Percentiles rank a stretch among this genome's conserved stretches.
These are phyloP conservation scores for Equus quagga DNA, from an alignment of 2,113 vertebrate species.

Conservation along the genomic window DNA sequence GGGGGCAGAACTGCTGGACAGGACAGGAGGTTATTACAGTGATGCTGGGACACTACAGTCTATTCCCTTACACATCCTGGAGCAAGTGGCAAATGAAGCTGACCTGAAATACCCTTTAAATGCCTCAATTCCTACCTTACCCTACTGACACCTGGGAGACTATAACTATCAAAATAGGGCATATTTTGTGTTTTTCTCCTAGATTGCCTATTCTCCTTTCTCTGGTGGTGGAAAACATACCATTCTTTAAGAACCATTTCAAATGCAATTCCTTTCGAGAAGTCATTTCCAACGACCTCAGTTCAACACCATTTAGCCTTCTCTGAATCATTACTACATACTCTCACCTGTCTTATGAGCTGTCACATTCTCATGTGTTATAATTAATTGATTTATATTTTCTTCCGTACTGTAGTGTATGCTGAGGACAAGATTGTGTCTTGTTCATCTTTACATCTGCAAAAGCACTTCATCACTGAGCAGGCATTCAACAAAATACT, in stretches of 20 bases:
- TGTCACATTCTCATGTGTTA: neutral
- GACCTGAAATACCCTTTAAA: neutral
- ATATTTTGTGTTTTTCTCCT: neutral
- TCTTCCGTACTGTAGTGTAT: neutral
- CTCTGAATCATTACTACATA: neutral
- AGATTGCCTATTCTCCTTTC: neutral
- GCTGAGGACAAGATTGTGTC: neutral
- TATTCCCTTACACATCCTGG: neutral
- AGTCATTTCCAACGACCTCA: neutral
- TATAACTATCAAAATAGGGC: neutral
- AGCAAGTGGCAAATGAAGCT: neutral
- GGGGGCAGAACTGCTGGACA: neutral
- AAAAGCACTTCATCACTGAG: neutral
- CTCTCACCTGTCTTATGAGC: neutral
- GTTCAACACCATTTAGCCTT: neutral
- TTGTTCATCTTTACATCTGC: neutral
- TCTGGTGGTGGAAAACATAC: neutral
- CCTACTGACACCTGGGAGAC: neutral
- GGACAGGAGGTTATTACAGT: neutral
- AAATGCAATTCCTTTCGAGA: neutral
- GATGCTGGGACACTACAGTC: neutral
- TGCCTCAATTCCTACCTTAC: neutral
- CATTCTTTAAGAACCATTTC: neutral
- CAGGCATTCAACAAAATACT: neutral
- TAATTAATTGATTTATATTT: neutral